Percentiles rank a stretch among this genome's conserved stretches.
Evolutionary conservation across 2,797 vertebrate species (phyloP).

Genomic region (Bovichtus diacanthus): DNA sequence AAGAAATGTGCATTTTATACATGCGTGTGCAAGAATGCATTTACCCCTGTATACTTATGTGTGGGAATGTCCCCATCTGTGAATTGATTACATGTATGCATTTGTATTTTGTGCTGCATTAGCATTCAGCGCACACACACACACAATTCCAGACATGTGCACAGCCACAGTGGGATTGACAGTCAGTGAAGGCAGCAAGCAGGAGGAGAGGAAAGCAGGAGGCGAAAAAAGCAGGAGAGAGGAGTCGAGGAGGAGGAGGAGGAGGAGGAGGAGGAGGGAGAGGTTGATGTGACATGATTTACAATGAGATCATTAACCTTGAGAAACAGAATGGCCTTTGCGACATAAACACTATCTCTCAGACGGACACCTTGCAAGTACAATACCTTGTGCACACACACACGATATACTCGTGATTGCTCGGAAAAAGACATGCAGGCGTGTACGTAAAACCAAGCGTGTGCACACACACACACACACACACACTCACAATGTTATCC

Average conservation of each 20-base stretch:
- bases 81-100: constrained; percentile 27
- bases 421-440: constrained; percentile 25
- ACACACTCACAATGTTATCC: neutral
- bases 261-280: constrained; percentile 8
- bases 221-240: constrained; percentile 20
- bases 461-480: neutral
- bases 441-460: neutral
- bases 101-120: constrained; percentile 46
- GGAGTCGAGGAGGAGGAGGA: constrained; percentile 13
- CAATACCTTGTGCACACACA: constrained; percentile 18
- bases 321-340: constrained; percentile 72
- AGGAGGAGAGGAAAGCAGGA: constrained; percentile 31
- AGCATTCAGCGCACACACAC: constrained; percentile 49
- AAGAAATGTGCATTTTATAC: constrained; percentile 15
- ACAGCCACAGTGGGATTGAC: constrained; percentile 45
- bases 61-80: constrained; percentile 27
- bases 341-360: constrained; percentile 72
- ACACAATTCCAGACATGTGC: constrained; percentile 39
- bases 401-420: constrained; percentile 1
- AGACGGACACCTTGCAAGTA: constrained; percentile 67
- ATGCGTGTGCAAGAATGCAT: constrained; percentile 23
- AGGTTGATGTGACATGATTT: constrained; percentile 83
- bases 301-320: constrained; percentile 89
- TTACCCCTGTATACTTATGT: constrained; percentile 12
- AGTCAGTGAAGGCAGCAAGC: constrained; percentile 56